These are phyloP conservation scores for Heliconius himera DNA, from an alignment of 1,140 invertebrate species.

Conservation along the genomic window DNA sequence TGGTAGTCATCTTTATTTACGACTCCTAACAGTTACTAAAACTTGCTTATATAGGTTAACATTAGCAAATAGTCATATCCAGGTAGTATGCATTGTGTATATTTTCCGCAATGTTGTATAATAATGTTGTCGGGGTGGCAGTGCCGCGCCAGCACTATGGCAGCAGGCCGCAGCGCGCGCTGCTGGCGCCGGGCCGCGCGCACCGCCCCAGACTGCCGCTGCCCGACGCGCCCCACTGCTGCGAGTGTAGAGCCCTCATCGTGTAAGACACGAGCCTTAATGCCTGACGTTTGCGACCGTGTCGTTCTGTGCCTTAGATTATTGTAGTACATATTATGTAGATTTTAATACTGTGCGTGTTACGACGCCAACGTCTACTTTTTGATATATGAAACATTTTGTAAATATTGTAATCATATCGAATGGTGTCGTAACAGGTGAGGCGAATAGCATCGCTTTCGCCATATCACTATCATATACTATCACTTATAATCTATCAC, in stretches of 20 bases:
- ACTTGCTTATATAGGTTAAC: background rate
- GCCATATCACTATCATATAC: conserved; percentile 14
- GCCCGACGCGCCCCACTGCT: conserved; percentile 84
- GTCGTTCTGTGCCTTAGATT: conserved; percentile 70
- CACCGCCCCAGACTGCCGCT: conserved; percentile 73
- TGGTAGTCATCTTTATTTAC: background rate
- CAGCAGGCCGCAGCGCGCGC: conserved; percentile 36
- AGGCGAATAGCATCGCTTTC: background rate
- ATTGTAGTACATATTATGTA: conserved; percentile 47
- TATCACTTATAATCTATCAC: too few species aligned
- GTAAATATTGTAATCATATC: conserved; percentile 39
- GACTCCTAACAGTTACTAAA: background rate
- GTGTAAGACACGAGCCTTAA: conserved; percentile 84
- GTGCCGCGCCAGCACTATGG: conserved; percentile 73
- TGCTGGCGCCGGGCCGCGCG: conserved; percentile 56
- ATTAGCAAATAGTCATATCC: background rate
- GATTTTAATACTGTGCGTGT: conserved; percentile 34
- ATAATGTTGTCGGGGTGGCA: conserved; percentile 57
- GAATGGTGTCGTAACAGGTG: conserved; percentile 17
- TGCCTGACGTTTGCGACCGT: conserved; percentile 80
- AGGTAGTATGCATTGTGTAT: background rate
- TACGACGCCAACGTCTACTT: conserved; percentile 11
- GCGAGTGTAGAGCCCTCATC: conserved; percentile 88
- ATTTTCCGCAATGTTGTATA: background rate
- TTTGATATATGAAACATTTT: background rate